phyloP scores from a whole-genome alignment of 2,797 vertebrate genomes.

The Pantherophis alleghaniensis region DNA sequence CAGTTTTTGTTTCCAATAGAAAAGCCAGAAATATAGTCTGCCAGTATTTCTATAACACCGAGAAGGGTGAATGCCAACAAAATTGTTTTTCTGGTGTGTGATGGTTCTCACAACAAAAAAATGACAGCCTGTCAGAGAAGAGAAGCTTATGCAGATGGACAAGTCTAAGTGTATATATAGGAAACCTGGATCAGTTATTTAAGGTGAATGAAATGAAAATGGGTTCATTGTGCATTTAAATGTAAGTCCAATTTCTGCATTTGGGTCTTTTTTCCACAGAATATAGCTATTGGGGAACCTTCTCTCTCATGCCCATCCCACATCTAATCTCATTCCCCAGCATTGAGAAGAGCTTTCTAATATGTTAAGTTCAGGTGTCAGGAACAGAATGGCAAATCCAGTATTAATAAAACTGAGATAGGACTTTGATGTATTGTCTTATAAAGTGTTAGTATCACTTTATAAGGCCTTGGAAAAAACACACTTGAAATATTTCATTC shows the following conservation, averaged over 20 bases:
- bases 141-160: not conserved
- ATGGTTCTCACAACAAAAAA: slow-evolving; percentile 23
- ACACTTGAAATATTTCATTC: not conserved
- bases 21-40: slow-evolving; percentile 4
- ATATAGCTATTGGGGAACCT: not conserved
- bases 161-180: not conserved
- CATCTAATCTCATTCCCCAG: not conserved
- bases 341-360: not conserved
- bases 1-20: not conserved
- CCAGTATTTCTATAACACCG: not conserved
- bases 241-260: not conserved
- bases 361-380: not conserved
- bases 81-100: slow-evolving; percentile 17
- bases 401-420: not conserved
- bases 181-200: slow-evolving; percentile 1
- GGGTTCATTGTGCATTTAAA: not conserved
- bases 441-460: not conserved
- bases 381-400: not conserved
- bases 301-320: not conserved
- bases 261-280: not conserved
- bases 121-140: not conserved
- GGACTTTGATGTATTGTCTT: not conserved
- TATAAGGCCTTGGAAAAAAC: not conserved
- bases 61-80: not conserved
- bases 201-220: slow-evolving; percentile 9